Base-by-base conservation (phyloP, 2,888 invertebrate species). In the Chouioia cunea region DNA sequence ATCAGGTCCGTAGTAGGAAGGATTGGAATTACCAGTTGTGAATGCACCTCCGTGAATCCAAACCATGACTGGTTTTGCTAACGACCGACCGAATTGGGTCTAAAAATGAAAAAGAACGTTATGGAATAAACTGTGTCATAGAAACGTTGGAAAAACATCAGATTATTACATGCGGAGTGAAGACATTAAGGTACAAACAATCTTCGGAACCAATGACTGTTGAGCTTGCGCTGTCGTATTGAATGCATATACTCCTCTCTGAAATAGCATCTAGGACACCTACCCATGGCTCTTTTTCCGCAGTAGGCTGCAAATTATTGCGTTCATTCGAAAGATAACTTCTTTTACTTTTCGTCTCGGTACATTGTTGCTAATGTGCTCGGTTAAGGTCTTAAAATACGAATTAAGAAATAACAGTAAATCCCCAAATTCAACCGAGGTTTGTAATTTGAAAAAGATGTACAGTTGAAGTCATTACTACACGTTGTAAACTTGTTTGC, bases 171-270 rank as follows among this genome's bases (percentile, higher is more conserved):
- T 74, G 53, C n/a, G 81, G 80, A 0, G 77, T 77, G 54, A 72
- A 79, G 22, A 82, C 78, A 50, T 80, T 79, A 1, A 81, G 46
- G 36, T 75, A 77, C 46, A 81, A 58, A 67, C 81, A 81, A 58
- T 81, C 79, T 60, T 81, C 81, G 0, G 76, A 53, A 4, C 81
- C 81, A 4, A 50, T 27, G n/a, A 72, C 60, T 6, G 43, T 68
- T 4, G 56, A 22, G 15, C 50, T 44, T 14, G 22, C 2, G 1
- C n/a, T 16, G 10, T 74, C 52, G 0, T 69, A n/a, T 64, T 79
- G 81, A 14, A 76, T 66, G 53, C 80, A 81, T 4, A 59, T 52
- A 20, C 46, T 73, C 50, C 75, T 75, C 16, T 76, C 74, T 2
- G 58, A 2, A 1, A 64, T 71, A 0, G 79, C 75, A 4, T 67